Base-by-base conservation (phyloP, 2,888 invertebrate genomes). In the Pristionchus arcanus region DNA sequence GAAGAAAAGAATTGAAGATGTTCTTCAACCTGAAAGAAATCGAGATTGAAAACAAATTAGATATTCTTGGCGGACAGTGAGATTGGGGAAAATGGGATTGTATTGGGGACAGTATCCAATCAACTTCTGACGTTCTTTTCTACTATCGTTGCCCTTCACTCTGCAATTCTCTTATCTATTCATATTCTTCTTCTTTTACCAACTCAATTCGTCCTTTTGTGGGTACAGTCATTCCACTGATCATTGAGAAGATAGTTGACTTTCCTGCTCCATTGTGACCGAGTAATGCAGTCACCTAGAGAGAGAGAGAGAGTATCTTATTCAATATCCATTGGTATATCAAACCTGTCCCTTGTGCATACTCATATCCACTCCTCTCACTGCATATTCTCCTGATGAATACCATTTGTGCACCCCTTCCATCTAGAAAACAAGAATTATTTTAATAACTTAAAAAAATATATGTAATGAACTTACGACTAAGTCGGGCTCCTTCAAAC, bases 181-280 rank as follows among this genome's bases (percentile, higher is more conserved):
- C 0, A 2, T 1, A 84, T n/a, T n/a, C 4, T 11, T 42, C n/a
- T 25, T 81, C 15, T 15, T 4, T 11, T 15, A 34, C 84, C 15
- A 11, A 87, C n/a, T 86, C 74, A 3, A 93, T 90, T 81, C 91
- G 59, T 68, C 93, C 93, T 28, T 91, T 71, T 1, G 94, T 92
- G 9, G 93, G 92, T 34, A 91, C 81, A 42, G 92, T 91, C 25
- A 94, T 91, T 89, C 94, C 94, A 63, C 91, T 91, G 37, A 93
- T 91, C 87, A 92, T 91, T 16, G 92, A 89, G 86, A 93, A 93
- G 2, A 92, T 93, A n/a, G 94, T 94, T 90, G 91, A 91, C 88
- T 94, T 94, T 81, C 94, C 94, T 66, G 94, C 94, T 53, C 94
- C 94, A 90, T 94, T 94, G 89, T 94, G 94, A 53, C 94, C 94